phyloP scores from a whole-genome alignment of 1,140 invertebrate species.

The Drosophila varians region DNA sequence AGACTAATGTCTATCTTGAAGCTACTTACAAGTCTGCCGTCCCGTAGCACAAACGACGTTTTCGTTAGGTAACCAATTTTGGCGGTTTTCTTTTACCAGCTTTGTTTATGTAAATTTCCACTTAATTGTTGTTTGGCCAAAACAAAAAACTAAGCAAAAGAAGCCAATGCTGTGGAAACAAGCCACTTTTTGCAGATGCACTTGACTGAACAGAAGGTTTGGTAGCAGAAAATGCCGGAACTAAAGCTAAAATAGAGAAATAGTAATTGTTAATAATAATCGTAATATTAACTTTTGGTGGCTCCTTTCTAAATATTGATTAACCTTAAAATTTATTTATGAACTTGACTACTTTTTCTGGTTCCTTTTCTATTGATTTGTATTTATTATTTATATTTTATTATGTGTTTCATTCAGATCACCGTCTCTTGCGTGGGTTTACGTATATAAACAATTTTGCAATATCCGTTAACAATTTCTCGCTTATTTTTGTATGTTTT shows the following conservation, averaged over 20 bases:
- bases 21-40: conserved; percentile 71
- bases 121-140: conserved; percentile 23
- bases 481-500: conserved; percentile 17
- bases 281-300: background rate
- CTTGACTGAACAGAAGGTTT: conserved; percentile 48
- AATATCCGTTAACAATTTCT: conserved; percentile 41
- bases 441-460: conserved; percentile 22
- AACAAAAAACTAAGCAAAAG: conserved; percentile 19
- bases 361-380: conserved; percentile 15
- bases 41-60: conserved; percentile 80
- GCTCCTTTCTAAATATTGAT: background rate
- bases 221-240: background rate
- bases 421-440: conserved; percentile 8
- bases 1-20: background rate
- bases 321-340: conserved; percentile 2
- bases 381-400: no score
- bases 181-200: conserved; percentile 20
- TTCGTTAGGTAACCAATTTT: conserved; percentile 83
- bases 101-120: conserved; percentile 30
- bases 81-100: conserved; percentile 60
- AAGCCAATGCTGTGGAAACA: conserved; percentile 4
- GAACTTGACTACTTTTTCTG: conserved; percentile 1
- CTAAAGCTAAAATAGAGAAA: conserved; percentile 13
- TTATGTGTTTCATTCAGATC: conserved; percentile 21
- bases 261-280: conserved; percentile 4